These are phyloP conservation scores for Triplophysa tibetana DNA, from an alignment of 2,113 vertebrate genomes.

Conservation along the genomic window DNA sequence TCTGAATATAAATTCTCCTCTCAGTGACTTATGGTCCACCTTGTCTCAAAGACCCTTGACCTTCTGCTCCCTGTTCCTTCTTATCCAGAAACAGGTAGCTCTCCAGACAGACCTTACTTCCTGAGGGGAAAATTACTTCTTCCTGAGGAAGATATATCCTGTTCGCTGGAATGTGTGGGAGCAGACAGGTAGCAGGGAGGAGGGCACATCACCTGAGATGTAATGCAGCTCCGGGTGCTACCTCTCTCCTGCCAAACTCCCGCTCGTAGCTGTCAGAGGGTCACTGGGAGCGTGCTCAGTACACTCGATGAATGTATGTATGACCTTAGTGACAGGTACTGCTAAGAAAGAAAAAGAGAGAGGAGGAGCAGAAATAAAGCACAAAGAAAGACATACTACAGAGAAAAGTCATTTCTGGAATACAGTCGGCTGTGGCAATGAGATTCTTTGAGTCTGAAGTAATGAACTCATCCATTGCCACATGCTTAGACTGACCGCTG, in stretches of 20 bases:
- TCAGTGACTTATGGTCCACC: slow-evolving; percentile 9
- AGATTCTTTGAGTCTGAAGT: slow-evolving; percentile 43
- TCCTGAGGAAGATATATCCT: slow-evolving; percentile 68
- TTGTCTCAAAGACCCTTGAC: slow-evolving; percentile 69
- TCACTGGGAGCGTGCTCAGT: slow-evolving; percentile 64
- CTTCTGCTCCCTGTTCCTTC: slow-evolving; percentile 66
- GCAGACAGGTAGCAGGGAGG: slow-evolving; percentile 72
- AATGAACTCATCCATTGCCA: slow-evolving; percentile 46
- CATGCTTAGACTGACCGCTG: slow-evolving; percentile 60
- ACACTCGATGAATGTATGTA: slow-evolving; percentile 62
- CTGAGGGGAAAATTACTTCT: slow-evolving; percentile 71
- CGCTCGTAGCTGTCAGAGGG: slow-evolving; percentile 75
- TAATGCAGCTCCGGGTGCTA: slow-evolving; percentile 68
- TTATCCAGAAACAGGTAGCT: slow-evolving; percentile 70
- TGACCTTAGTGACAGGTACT: slow-evolving; percentile 71
- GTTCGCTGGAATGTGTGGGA: slow-evolving; percentile 65
- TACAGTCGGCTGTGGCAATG: slow-evolving; percentile 42
- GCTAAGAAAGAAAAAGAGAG: slow-evolving; percentile 52
- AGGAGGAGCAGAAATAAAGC: neutral
- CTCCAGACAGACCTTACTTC: slow-evolving; percentile 74
- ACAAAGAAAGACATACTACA: neutral
- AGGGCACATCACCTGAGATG: slow-evolving; percentile 72
- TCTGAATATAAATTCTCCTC: slow-evolving; percentile 26
- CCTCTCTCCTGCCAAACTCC: slow-evolving; percentile 67
- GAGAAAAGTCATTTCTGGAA: slow-evolving; percentile 29